phyloP scores from a whole-genome alignment of 1,140 invertebrate genomes.

The Portunus trituberculatus region DNA sequence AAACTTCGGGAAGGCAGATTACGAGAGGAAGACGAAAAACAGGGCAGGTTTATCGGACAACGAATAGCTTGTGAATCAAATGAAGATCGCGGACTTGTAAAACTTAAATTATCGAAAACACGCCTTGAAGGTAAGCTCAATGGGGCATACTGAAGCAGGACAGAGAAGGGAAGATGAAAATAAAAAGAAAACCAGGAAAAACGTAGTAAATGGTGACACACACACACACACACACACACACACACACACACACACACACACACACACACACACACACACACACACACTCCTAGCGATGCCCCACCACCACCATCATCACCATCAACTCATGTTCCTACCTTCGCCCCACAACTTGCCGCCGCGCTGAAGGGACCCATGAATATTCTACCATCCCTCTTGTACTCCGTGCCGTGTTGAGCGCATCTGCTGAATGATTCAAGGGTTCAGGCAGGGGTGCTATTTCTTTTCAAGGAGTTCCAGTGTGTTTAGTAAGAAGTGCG shows the following conservation, averaged over 20 bases:
- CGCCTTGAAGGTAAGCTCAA: not conserved
- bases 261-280: constrained; percentile 2
- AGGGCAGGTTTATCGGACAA: too few species aligned
- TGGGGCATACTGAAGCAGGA: not conserved
- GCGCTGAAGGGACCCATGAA: constrained; percentile 32
- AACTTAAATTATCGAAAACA: not conserved
- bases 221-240: not conserved
- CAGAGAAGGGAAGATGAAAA: not conserved
- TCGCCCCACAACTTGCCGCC: constrained; percentile 16
- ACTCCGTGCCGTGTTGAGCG: constrained; percentile 16
- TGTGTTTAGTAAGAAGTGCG: constrained; percentile 22
- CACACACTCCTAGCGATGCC: not conserved
- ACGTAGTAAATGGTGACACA: not conserved
- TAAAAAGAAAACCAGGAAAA: not conserved
- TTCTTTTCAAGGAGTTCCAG: constrained; percentile 22
- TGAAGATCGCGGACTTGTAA: not conserved
- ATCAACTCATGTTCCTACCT: constrained; percentile 11
- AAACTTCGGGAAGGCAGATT: too few species aligned
- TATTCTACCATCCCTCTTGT: constrained; percentile 54
- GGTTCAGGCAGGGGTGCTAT: constrained; percentile 12
- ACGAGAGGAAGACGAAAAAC: too few species aligned
- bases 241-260: constrained; percentile 3
- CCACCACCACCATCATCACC: not conserved
- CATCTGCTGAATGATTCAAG: constrained; percentile 53
- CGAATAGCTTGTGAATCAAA: not conserved